Percentiles rank a stretch among this genome's conserved stretches.
phyloP scores from a whole-genome alignment of 2,888 invertebrate species.

The Trachelus iudaicus region DNA sequence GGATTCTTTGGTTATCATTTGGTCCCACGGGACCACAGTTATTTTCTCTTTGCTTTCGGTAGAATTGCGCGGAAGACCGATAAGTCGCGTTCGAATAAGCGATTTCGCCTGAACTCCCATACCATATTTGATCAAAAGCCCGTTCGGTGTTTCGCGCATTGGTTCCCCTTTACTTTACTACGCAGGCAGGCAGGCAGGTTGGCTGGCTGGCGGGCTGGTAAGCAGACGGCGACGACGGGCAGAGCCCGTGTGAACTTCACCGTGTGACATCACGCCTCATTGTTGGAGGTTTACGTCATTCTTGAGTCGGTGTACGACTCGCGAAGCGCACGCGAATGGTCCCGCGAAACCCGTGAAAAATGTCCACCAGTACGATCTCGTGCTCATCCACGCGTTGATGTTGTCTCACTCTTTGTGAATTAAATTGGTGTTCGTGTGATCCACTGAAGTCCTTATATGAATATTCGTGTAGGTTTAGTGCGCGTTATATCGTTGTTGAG shows the following conservation, averaged over 20 bases:
- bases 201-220: constrained; percentile 10
- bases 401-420: background rate
- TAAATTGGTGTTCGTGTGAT: background rate
- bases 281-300: constrained; percentile 66
- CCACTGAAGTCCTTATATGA: background rate
- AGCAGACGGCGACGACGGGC: constrained; percentile 6
- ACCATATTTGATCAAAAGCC: constrained; percentile 50
- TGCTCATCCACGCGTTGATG: background rate
- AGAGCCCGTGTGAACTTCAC: constrained; percentile 40
- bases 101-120: constrained; percentile 36
- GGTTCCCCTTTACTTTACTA: constrained; percentile 29
- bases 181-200: constrained; percentile 9
- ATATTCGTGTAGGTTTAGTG: background rate
- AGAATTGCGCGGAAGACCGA: background rate
- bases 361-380: constrained; percentile 18
- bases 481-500: background rate
- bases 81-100: constrained; percentile 2
- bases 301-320: constrained; percentile 42
- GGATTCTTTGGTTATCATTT: background rate
- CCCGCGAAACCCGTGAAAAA: constrained; percentile 42
- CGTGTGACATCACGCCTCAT: constrained; percentile 65
- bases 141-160: constrained; percentile 36
- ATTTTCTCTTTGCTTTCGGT: background rate
- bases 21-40: background rate
- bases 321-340: constrained; percentile 28